phyloP scores from a whole-genome alignment of 2,797 vertebrate genomes.

The Muscicapa comitata region DNA sequence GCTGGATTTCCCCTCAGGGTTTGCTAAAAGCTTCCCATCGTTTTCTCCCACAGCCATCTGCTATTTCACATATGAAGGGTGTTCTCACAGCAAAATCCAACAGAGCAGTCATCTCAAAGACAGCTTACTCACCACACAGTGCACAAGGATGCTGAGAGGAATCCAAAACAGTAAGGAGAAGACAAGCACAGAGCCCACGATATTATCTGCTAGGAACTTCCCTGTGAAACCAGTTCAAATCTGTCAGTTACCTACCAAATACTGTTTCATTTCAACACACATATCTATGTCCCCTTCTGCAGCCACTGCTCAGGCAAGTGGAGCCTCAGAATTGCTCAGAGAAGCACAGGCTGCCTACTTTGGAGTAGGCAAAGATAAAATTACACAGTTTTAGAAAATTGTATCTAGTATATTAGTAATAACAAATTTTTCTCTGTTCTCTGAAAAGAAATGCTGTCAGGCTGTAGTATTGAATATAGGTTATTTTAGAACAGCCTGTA shows the following conservation, averaged over 20 bases:
- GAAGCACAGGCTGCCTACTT: not conserved
- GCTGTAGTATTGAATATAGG: not conserved
- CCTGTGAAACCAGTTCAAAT: slow-evolving; percentile 73
- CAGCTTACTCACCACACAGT: slow-evolving; percentile 89
- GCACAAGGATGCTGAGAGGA: slow-evolving; percentile 95
- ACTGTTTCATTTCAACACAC: not conserved
- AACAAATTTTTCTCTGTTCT: not conserved
- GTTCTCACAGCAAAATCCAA: not conserved
- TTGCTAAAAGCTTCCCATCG: not conserved
- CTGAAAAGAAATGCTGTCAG: not conserved
- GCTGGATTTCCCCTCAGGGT: not conserved
- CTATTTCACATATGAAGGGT: not conserved
- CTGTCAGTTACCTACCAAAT: not conserved
- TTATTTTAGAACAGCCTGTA: not conserved
- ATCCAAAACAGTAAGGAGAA: slow-evolving; percentile 98
- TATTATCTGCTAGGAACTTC: slow-evolving; percentile 97
- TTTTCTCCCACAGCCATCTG: not conserved
- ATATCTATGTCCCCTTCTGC: not conserved
- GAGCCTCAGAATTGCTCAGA: not conserved
- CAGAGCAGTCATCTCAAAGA: not conserved
- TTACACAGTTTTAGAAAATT: not conserved
- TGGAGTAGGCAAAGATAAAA: not conserved
- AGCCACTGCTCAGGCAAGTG: not conserved
- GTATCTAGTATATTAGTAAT: not conserved
- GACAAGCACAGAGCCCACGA: slow-evolving; percentile 97